phyloP scores from a whole-genome alignment of 2,113 vertebrate genomes.

The Melanotaenia duboulayi region DNA sequence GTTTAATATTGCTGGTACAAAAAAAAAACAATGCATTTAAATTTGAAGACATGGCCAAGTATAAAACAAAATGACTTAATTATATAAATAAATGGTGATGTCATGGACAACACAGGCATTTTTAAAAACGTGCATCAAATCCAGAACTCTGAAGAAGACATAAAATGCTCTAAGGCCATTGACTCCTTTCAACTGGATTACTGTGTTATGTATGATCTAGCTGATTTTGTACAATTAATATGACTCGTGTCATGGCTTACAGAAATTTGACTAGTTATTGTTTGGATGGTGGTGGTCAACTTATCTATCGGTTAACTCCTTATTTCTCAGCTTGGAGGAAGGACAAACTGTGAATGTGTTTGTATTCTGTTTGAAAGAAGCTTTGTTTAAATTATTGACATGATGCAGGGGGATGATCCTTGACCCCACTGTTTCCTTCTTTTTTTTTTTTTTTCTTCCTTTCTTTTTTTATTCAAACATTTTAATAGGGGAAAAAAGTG shows the following conservation, averaged over 20 bases:
- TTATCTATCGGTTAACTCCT: constrained; percentile 46
- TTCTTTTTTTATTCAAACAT: constrained; percentile 30
- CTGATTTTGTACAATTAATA: constrained; percentile 52
- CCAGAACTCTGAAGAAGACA: constrained; percentile 24
- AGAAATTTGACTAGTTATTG: constrained; percentile 25
- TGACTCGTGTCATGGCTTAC: constrained; percentile 19
- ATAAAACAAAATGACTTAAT: constrained; percentile 31
- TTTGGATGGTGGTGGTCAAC: constrained; percentile 40
- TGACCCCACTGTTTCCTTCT: constrained; percentile 11
- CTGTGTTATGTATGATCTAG: constrained; percentile 6
- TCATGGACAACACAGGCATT: constrained; percentile 22
- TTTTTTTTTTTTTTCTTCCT: neutral
- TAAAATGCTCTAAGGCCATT: constrained; percentile 17
- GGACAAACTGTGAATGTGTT: constrained; percentile 71
- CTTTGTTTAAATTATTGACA: constrained; percentile 46
- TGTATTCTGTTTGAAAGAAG: constrained; percentile 47
- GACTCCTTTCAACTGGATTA: constrained; percentile 12
- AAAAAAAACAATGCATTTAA: neutral
- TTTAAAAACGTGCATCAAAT: constrained; percentile 9
- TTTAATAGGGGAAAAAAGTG: constrained; percentile 17
- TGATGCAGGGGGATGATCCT: constrained; percentile 37
- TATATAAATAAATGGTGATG: neutral
- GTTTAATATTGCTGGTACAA: neutral
- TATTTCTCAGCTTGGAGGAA: constrained; percentile 43
- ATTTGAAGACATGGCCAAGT: constrained; percentile 7